Percentiles rank a stretch among this genome's conserved stretches.
Evolutionary conservation across 2,797 vertebrate genomes (phyloP).

Genomic region (Gymnodraco acuticeps): DNA sequence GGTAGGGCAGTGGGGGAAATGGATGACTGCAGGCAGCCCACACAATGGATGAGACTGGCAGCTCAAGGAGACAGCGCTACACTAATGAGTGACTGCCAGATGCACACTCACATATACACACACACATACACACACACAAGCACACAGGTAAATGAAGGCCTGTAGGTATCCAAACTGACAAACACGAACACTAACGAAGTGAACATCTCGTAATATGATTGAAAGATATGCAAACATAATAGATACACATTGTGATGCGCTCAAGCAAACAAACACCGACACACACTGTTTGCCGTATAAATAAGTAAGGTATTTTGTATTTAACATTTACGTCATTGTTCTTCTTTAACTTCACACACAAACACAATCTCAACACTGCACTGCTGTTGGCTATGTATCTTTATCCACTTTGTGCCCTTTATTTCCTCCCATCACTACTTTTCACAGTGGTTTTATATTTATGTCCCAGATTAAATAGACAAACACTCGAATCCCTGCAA

Average conservation of each 20-base stretch:
- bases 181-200: conserved; percentile 29
- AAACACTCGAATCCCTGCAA: conserved; percentile 19
- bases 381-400: conserved; percentile 4
- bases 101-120: conserved; percentile 20
- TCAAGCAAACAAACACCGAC: conserved; percentile 19
- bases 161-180: conserved; percentile 22
- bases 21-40: conserved; percentile 71
- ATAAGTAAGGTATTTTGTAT: no score
- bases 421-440: conserved; percentile 32
- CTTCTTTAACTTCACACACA: conserved; percentile 16
- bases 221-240: conserved; percentile 2
- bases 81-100: conserved; percentile 70
- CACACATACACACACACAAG: conserved; percentile 24
- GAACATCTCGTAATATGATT: conserved; percentile 30
- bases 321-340: no score
- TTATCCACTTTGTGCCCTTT: conserved; percentile 14
- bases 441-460: conserved; percentile 55
- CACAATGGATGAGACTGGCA: conserved; percentile 73
- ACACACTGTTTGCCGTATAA: neutral
- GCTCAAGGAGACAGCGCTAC: conserved; percentile 64
- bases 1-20: conserved; percentile 60
- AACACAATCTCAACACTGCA: neutral
- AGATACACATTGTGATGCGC: neutral
- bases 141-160: conserved; percentile 29
- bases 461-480: conserved; percentile 43